A percentile compares a stretch with the other conserved stretches of the same genome.
These are phyloP conservation scores for Pterostichus madidus DNA, from an alignment of 2,888 invertebrate species.

Conservation along the genomic window DNA sequence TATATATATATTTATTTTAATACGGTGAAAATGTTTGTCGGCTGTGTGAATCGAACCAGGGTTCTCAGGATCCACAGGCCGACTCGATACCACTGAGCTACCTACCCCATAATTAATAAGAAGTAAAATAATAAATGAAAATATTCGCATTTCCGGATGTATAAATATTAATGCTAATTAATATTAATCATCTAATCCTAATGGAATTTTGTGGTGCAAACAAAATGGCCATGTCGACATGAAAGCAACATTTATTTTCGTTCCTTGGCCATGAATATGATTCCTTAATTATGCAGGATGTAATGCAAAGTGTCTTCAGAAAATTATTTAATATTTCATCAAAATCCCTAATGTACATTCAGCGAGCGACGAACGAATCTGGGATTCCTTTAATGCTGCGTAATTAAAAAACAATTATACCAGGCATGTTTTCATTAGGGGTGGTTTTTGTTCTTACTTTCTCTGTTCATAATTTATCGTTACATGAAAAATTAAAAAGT, in stretches of 20 bases:
- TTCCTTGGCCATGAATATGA: slow-evolving; percentile 56
- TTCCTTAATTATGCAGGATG: slow-evolving; percentile 60
- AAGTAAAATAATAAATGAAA: not conserved
- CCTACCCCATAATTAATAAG: no score
- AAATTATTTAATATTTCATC: slow-evolving; percentile 60
- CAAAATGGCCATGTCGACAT: slow-evolving; percentile 60
- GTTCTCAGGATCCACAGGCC: no score
- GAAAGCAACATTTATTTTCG: slow-evolving; percentile 53
- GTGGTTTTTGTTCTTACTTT: slow-evolving; percentile 32
- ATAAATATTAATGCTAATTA: slow-evolving; percentile 14
- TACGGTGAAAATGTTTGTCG: no score
- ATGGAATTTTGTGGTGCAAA: slow-evolving; percentile 39
- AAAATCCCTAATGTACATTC: slow-evolving; percentile 34
- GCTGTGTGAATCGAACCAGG: no score
- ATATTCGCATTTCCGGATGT: not conserved
- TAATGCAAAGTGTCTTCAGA: slow-evolving; percentile 47
- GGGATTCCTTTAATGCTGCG: slow-evolving; percentile 26
- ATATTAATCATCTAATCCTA: not conserved
- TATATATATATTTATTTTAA: no score
- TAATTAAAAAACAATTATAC: slow-evolving; percentile 49
- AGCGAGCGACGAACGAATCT: slow-evolving; percentile 7
- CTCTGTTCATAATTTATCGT: slow-evolving; percentile 14
- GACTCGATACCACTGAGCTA: no score
- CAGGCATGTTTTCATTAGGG: slow-evolving; percentile 1
- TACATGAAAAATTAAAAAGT: slow-evolving; percentile 28